These are phyloP conservation scores for Carassius gibelio DNA, from an alignment of 2,113 vertebrate genomes.

Conservation along the genomic window DNA sequence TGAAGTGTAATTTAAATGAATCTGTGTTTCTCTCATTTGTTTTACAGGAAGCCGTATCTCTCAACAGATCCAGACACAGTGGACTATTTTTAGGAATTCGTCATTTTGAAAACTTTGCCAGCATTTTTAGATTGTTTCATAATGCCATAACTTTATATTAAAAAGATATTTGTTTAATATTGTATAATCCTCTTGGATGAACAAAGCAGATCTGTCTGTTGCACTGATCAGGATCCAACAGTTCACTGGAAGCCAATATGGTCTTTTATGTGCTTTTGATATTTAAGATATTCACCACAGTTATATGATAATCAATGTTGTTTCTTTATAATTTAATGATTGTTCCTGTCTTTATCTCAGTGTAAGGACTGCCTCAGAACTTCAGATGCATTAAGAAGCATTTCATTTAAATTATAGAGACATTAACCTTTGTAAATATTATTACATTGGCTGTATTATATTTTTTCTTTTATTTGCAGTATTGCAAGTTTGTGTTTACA, in stretches of 20 bases:
- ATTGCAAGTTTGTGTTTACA: slow-evolving; percentile 5
- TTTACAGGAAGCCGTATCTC: no score
- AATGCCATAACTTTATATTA: not conserved
- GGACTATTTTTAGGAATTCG: no score
- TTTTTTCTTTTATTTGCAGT: not conserved
- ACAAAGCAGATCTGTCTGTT: not conserved
- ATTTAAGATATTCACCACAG: not conserved
- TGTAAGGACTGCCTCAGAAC: not conserved
- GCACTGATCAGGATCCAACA: not conserved
- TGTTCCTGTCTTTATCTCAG: not conserved
- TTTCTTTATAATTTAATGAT: not conserved
- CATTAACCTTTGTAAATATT: not conserved
- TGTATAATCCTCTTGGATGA: not conserved
- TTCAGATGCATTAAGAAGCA: not conserved
- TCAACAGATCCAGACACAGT: no score
- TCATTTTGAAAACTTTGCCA: not conserved
- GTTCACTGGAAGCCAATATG: not conserved
- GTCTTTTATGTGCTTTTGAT: not conserved
- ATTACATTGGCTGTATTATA: not conserved
- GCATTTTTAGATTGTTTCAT: not conserved
- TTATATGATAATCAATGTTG: not conserved
- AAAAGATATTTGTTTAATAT: not conserved
- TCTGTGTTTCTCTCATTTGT: no score
- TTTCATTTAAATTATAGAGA: slow-evolving; percentile 25
- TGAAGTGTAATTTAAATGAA: no score